These are phyloP conservation scores for Zootoca vivipara DNA, from an alignment of 2,113 vertebrate genomes.

Conservation along the genomic window DNA sequence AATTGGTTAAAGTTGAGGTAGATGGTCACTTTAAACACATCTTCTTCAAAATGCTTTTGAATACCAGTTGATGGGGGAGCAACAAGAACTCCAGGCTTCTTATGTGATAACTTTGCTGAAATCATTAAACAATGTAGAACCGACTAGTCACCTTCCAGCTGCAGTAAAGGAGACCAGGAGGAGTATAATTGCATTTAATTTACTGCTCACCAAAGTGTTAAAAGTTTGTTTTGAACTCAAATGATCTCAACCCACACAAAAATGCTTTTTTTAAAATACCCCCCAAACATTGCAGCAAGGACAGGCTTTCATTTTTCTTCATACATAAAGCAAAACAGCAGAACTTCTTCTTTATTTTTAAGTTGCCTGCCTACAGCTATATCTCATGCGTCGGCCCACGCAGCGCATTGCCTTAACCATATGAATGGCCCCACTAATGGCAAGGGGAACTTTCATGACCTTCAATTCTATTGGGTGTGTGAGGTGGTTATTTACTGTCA, in stretches of 20 bases:
- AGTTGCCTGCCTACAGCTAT: neutral
- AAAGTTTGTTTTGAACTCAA: conserved; percentile 60
- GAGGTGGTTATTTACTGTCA: neutral
- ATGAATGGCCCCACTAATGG: neutral
- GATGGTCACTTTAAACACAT: neutral
- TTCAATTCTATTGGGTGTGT: no score
- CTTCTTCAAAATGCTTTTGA: neutral
- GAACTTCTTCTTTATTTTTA: conserved; percentile 43
- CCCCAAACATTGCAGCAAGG: conserved; percentile 27
- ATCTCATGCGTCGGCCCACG: no score
- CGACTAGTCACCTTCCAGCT: neutral
- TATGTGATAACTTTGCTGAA: neutral
- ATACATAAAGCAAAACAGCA: conserved; percentile 14
- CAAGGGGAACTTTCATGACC: neutral
- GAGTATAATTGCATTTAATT: no score
- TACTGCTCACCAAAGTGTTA: neutral
- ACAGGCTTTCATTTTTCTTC: conserved; percentile 49
- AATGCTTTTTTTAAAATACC: conserved; percentile 27
- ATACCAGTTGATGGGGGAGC: neutral
- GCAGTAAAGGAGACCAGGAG: no score
- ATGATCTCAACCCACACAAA: conserved; percentile 66
- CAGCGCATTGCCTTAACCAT: neutral
- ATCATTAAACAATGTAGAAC: neutral
- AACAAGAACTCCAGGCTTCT: neutral
- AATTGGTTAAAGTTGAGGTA: neutral